Evolutionary conservation across 2,113 vertebrate genomes (phyloP), one percentile per base, ranked within the genome.

Genomic region (Melanostigma gelatinosum): DNA sequence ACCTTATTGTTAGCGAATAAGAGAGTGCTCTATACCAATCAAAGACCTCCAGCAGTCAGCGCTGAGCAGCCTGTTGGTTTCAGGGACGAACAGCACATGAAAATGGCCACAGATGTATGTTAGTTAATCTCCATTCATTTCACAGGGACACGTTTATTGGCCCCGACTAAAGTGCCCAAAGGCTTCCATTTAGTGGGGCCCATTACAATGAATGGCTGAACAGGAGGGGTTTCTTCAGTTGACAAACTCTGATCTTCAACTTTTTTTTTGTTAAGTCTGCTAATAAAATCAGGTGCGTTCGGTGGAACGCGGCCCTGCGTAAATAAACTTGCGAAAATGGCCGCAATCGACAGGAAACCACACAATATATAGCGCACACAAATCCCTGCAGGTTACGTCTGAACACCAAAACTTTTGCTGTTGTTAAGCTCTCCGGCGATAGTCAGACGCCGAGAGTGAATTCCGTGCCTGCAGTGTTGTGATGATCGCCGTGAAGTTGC

Each of bases 1-100:
- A 94, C 91, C 86, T 93, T 94, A 94, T 95, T 94, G 92, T 94
- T 87, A 87, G 84, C 92, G 91, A 93, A 94, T 94, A 92, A 88
- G 84, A 87, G 89, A 90, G 87, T 75, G 84, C 84, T 85, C 88
- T 77, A 84, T 77, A 87, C 81, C 87, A 90, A 94, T 94, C 91
- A 93, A 91, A 94, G 93, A 92, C 85, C 92, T 87, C 93, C 93
- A 93, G 87, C 89, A 91, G 93, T 86, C 90, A 93, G 84, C 61
- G 46, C 84, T 66, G 70, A 86, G 85, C 86, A 90, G 92, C 88
- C 91, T 91, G 91, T 91, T 91, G 90, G 91, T 85, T 87, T 92
- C 87, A 36, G 85, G 83, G 90, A 90, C 65, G 52, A 87, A 78
- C 90, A 78, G 87, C 85, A 60, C 84, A 89, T 83, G 86, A 92